Conservation (phyloP, 2,888 invertebrate species). For the Ormyrus labotus region DNA sequence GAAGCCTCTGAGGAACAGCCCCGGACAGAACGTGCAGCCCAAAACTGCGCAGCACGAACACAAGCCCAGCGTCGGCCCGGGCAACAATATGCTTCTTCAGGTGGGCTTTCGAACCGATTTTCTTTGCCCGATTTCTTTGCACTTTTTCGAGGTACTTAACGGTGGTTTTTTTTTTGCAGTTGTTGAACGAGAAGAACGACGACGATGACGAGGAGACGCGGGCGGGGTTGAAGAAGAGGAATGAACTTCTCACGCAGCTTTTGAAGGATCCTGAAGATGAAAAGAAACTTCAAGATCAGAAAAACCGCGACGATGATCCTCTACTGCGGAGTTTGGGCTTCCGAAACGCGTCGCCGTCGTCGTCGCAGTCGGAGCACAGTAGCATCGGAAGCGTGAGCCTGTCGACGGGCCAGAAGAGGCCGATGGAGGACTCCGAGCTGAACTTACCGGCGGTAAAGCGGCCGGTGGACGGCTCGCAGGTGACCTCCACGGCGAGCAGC, state of each 20-base stretch:
- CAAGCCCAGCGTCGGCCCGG: slow-evolving; percentile 69
- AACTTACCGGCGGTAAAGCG: slow-evolving; percentile 77
- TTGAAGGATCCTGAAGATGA: slow-evolving; percentile 79
- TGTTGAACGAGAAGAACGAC: slow-evolving; percentile 89
- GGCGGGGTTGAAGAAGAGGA: slow-evolving; percentile 79
- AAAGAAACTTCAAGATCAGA: slow-evolving; percentile 71
- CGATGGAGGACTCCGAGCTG: slow-evolving; percentile 79
- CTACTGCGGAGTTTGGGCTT: slow-evolving; percentile 79
- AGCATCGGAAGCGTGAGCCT: slow-evolving; percentile 65
- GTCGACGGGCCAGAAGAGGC: slow-evolving; percentile 78
- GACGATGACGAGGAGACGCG: slow-evolving; percentile 84
- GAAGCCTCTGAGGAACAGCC: slow-evolving; percentile 36
- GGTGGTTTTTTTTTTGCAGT: slow-evolving; percentile 75
- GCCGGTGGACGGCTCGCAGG: slow-evolving; percentile 74
- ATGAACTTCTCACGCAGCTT: slow-evolving; percentile 80
- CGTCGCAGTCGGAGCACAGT: slow-evolving; percentile 76
- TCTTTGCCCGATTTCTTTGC: too few relatives aligned
- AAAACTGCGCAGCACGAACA: slow-evolving; percentile 43
- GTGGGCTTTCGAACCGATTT: slow-evolving; percentile 68
- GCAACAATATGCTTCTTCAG: slow-evolving; percentile 82
- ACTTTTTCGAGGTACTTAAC: neutral
- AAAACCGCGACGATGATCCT: slow-evolving; percentile 77
- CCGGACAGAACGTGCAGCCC: slow-evolving; percentile 26
- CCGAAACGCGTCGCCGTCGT: slow-evolving; percentile 76
- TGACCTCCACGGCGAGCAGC: slow-evolving; percentile 73